Evolutionary conservation across 2,888 invertebrate species (phyloP), one percentile per base, ranked within the genome.

Genomic region (Linnaemya tessellans): DNA sequence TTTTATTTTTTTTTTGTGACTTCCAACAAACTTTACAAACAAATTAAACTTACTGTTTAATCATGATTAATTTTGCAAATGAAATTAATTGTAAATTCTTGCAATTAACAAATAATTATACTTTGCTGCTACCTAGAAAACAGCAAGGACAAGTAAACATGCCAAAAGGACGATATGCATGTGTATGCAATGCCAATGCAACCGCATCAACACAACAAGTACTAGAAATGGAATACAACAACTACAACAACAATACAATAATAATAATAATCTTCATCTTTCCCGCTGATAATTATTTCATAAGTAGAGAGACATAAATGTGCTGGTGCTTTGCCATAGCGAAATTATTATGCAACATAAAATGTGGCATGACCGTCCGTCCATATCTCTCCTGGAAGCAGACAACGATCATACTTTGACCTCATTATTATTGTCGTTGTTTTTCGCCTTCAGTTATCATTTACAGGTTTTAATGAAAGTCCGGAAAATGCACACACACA

Each of bases 401-500:
- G 18, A 49, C 60, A 43, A 18, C 58, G 65, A 35, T 13, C 51
- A 79, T 67, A 56, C 46, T 80, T 74, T 82, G 79, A 85, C 79
- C 82, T 75, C 75, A 82, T 80, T 82, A 60, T 73, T 82, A 54
- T 75, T 75, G 60, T 65, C 15, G n/a, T 71, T 49, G 30, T 54
- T 15, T 49, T 78, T 58, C 15, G 70, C 43, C 18, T 67, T 30
- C n/a, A 51, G 58, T 13, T 30, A 15, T 25, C 58, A 30, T 46
- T 18, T 73, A 62, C 22, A 68, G 62, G 62, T 73, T 56, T 62
- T 68, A 73, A 78, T 68, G 77, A 78, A 77, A 80, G 67, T 60
- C 60, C 38, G 60, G 46, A 65, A 67, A 49, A 65, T 71, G 58
- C 43, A 79, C 18, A 64, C 62, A 54, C 9, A 51, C 15, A 4